These are phyloP conservation scores for Heliconius erato DNA, from an alignment of 2,888 invertebrate genomes.

Conservation along the genomic window DNA sequence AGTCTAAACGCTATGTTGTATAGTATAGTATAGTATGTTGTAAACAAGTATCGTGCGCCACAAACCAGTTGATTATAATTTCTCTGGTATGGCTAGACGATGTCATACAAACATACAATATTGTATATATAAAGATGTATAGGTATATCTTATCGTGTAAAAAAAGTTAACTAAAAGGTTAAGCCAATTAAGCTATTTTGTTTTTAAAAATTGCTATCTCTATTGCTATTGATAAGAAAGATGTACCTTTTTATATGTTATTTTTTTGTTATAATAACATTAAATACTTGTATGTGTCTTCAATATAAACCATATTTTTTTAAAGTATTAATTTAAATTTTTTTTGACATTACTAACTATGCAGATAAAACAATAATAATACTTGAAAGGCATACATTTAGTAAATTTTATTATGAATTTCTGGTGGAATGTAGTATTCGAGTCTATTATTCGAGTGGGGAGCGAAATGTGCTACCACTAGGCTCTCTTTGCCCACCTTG, in stretches of 20 bases:
- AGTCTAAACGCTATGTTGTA: constrained; percentile 56
- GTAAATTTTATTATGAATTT: too few relatives aligned
- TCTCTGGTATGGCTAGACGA: constrained; percentile 44
- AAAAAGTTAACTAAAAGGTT: not conserved
- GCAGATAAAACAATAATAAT: too few relatives aligned
- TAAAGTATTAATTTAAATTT: too few relatives aligned
- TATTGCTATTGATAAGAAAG: not conserved
- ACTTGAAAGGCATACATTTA: too few relatives aligned
- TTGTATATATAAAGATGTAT: not conserved
- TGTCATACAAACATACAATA: not conserved
- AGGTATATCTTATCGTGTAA: not conserved
- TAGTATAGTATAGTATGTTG: constrained; percentile 51
- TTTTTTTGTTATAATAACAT: not conserved
- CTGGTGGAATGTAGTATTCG: too few relatives aligned
- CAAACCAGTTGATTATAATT: constrained; percentile 50
- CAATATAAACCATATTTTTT: too few relatives aligned
- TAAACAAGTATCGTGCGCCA: constrained; percentile 56
- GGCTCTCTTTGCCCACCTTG: too few relatives aligned
- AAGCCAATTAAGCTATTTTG: not conserved
- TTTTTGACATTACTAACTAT: too few relatives aligned
- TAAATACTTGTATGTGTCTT: too few relatives aligned
- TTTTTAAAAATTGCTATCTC: not conserved
- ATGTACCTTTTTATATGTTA: not conserved
- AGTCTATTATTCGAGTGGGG: too few relatives aligned
- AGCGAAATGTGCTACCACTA: too few relatives aligned